Conservation (phyloP, 2,113 vertebrate genomes). For the Salvelinus namaycush region DNA sequence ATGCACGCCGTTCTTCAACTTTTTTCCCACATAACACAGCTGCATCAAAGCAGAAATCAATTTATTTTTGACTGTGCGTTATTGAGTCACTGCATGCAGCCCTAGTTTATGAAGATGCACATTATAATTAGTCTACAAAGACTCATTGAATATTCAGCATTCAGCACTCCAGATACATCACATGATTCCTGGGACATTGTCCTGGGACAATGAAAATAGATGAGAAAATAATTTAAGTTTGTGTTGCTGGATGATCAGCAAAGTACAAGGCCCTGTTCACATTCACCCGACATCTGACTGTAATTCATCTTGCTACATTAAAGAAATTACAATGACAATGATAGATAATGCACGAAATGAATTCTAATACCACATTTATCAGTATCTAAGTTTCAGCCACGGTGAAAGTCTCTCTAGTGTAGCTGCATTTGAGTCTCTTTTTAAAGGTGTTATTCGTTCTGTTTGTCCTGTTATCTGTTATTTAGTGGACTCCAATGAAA, state of each 20-base stretch:
- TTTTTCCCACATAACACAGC: slow-evolving; percentile 40
- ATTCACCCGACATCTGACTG: background rate
- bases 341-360: slow-evolving; percentile 44
- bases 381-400: slow-evolving; percentile 16
- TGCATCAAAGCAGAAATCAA: slow-evolving; percentile 70
- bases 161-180: background rate
- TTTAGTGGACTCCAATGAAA: no score
- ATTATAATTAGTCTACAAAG: slow-evolving; percentile 71
- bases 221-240: slow-evolving; percentile 44
- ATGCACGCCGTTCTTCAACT: slow-evolving; percentile 17
- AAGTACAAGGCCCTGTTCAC: background rate
- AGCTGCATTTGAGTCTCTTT: slow-evolving; percentile 10
- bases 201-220: slow-evolving; percentile 49
- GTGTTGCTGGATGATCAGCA: slow-evolving; percentile 26
- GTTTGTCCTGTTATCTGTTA: background rate
- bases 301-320: slow-evolving; percentile 33
- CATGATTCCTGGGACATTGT: slow-evolving; percentile 52
- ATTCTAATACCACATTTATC: slow-evolving; percentile 41
- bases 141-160: slow-evolving; percentile 71
- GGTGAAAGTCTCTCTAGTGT: background rate
- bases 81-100: slow-evolving; percentile 61
- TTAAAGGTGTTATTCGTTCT: slow-evolving; percentile 5
- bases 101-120: slow-evolving; percentile 69
- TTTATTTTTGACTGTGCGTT: slow-evolving; percentile 61
- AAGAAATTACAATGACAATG: slow-evolving; percentile 29